phyloP scores from a whole-genome alignment of 2,797 vertebrate genomes.

The Eidolon dupreanum region DNA sequence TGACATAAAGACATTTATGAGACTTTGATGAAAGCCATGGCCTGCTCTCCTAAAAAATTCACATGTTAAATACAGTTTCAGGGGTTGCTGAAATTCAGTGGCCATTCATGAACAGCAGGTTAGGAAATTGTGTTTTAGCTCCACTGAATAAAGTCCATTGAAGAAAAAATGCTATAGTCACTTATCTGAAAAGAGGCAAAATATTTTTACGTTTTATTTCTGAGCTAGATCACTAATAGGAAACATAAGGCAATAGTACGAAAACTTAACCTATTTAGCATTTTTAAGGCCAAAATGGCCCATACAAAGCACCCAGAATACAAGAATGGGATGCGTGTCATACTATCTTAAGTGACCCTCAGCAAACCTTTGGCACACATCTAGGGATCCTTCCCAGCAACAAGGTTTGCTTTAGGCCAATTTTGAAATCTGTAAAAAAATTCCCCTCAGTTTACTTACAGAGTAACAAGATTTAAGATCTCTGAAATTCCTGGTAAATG shows the following conservation, averaged over 20 bases:
- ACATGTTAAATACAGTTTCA: background rate
- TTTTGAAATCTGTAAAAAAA: conserved; percentile 10
- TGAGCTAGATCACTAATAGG: conserved; percentile 50
- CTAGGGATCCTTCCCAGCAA: background rate
- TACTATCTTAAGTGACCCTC: background rate
- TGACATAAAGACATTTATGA: background rate
- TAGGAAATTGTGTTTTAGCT: background rate
- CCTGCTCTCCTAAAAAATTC: background rate
- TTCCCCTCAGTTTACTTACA: background rate
- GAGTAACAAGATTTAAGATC: background rate
- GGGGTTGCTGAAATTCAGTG: background rate
- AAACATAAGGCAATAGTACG: conserved; percentile 55
- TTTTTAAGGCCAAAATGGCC: conserved; percentile 40
- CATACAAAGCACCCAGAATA: background rate
- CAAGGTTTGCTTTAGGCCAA: background rate
- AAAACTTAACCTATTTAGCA: background rate
- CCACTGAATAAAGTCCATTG: background rate
- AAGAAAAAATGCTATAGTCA: conserved; percentile 8
- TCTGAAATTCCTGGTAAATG: background rate
- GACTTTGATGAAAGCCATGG: background rate
- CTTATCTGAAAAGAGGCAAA: conserved; percentile 44
- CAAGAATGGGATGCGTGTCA: background rate
- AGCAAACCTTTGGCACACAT: background rate
- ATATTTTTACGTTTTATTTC: conserved; percentile 44
- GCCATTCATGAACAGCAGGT: background rate